A percentile compares a stretch with the other conserved stretches of the same genome.
These are phyloP conservation scores for Anolis carolinensis DNA, from an alignment of 2,113 vertebrate genomes.

Conservation along the genomic window DNA sequence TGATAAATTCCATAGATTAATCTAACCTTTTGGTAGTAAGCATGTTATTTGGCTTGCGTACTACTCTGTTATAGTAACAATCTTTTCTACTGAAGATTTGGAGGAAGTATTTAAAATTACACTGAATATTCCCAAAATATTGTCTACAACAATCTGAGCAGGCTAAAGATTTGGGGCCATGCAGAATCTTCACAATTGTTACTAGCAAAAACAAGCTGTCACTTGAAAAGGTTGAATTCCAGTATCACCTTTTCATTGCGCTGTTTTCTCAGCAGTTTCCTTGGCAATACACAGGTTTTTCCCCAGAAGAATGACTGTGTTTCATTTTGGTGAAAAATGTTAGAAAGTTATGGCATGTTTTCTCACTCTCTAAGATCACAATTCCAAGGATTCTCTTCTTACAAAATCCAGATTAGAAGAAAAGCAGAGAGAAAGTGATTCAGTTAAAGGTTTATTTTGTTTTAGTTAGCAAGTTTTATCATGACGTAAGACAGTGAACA, in stretches of 20 bases:
- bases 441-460: not conserved
- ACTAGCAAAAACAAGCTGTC: no score
- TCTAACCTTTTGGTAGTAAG: not conserved
- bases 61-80: not conserved
- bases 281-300: not conserved
- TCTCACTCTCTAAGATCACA: not conserved
- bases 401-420: not conserved
- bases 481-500: not conserved
- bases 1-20: not conserved
- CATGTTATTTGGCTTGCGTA: not conserved
- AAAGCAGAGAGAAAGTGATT: not conserved
- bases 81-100: not conserved
- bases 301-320: not conserved
- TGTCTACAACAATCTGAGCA: no score
- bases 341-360: not conserved
- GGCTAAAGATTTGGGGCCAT: no score
- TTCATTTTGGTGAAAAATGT: constrained; percentile 45
- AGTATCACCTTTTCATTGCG: no score
- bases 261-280: no score
- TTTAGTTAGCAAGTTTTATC: not conserved
- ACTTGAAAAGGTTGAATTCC: no score
- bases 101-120: not conserved
- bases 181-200: no score
- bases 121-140: no score
- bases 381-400: not conserved